A percentile compares a stretch with the other conserved stretches of the same genome.
Evolutionary conservation across 2,113 vertebrate species (phyloP).

Genomic region (Gopherus flavomarginatus): DNA sequence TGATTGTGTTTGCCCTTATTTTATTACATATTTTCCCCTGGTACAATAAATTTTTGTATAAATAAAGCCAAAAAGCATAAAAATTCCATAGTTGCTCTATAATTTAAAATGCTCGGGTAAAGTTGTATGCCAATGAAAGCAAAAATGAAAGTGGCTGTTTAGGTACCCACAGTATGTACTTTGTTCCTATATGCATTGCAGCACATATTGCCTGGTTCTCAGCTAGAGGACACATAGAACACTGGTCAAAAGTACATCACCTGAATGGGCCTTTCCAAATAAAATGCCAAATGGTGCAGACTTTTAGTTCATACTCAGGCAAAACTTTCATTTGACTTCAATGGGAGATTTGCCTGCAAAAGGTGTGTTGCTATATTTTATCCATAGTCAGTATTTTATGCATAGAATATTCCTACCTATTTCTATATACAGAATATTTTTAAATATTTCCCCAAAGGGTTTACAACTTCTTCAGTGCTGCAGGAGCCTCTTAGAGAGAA

Average conservation of each 20-base stretch:
- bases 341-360: background rate
- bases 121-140: background rate
- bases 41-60: background rate
- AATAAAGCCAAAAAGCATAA: background rate
- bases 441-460: constrained; percentile 19
- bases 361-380: background rate
- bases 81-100: background rate
- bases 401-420: background rate
- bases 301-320: background rate
- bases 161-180: background rate
- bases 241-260: background rate
- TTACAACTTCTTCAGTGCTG: constrained; percentile 6
- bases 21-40: background rate
- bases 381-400: background rate
- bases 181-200: background rate
- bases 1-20: background rate
- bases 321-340: background rate
- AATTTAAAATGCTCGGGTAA: background rate
- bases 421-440: background rate
- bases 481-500: constrained; percentile 7
- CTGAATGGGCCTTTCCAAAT: background rate
- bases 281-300: background rate
- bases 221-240: background rate
- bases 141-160: background rate
- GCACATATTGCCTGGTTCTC: background rate